Evolutionary conservation across 2,113 vertebrate species (phyloP).

Genomic region (Hyperopisus bebe): DNA sequence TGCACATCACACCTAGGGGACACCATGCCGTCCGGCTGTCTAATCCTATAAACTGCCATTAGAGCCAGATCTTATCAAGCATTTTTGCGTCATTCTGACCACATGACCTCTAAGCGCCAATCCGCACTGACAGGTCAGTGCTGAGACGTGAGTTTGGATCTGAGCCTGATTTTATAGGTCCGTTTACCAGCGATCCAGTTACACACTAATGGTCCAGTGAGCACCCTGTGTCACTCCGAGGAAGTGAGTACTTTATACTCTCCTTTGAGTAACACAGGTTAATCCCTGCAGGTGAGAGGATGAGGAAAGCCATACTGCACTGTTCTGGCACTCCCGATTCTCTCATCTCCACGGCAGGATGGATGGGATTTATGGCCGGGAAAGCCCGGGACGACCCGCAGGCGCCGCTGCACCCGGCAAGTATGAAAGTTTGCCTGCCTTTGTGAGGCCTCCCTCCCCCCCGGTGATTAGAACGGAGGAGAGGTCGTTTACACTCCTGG

Average conservation of each 20-base stretch:
- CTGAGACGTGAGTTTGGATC: neutral
- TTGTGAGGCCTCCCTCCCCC: neutral
- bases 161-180: neutral
- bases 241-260: neutral
- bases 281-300: neutral
- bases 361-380: neutral
- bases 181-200: neutral
- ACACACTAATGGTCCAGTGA: neutral
- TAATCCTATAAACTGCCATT: neutral
- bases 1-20: neutral
- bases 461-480: conserved; percentile 24
- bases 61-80: neutral
- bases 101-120: neutral
- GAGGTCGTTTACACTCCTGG: conserved; percentile 32
- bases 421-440: neutral
- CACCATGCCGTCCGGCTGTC: neutral
- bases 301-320: neutral
- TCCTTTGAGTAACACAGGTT: neutral
- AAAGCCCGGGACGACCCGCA: neutral
- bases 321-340: neutral
- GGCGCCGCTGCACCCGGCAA: neutral
- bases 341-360: neutral
- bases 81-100: neutral
- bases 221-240: neutral
- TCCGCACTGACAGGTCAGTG: neutral